These are phyloP conservation scores for Steromphala cineraria DNA, from an alignment of 2,888 invertebrate genomes.

Conservation along the genomic window DNA sequence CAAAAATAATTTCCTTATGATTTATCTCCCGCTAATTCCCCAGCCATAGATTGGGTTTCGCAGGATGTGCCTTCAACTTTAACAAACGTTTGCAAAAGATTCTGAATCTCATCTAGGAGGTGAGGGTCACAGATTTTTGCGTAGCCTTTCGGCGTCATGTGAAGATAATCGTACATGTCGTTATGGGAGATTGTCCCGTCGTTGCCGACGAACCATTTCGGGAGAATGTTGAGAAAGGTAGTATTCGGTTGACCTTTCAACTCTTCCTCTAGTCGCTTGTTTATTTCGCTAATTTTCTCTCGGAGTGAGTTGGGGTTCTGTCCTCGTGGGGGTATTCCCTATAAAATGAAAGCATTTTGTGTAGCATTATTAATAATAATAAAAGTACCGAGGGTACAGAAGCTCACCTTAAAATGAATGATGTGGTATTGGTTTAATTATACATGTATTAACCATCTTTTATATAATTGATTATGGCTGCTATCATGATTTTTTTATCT, in stretches of 20 bases:
- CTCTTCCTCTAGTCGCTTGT: constrained; percentile 83
- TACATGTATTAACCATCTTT: too few species aligned
- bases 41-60: constrained; percentile 45
- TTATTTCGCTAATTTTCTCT: constrained; percentile 86
- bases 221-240: constrained; percentile 87
- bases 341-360: constrained; percentile 56
- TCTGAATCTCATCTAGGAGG: constrained; percentile 71
- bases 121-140: constrained; percentile 79
- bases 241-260: constrained; percentile 80
- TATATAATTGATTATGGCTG: too few species aligned
- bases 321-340: constrained; percentile 92
- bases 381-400: too few species aligned
- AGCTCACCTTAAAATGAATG: too few species aligned
- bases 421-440: too few species aligned
- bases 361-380: too few species aligned
- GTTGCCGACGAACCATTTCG: constrained; percentile 77
- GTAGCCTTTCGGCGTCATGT: constrained; percentile 90
- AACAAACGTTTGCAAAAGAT: constrained; percentile 58
- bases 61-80: constrained; percentile 66
- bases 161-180: constrained; percentile 94
- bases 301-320: constrained; percentile 88
- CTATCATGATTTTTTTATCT: too few species aligned
- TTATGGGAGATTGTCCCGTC: constrained; percentile 87
- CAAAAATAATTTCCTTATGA: too few species aligned
- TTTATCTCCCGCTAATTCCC: constrained; percentile 37